Base-by-base conservation (phyloP, 2,797 vertebrate species). In the Sebastes vulpes region DNA sequence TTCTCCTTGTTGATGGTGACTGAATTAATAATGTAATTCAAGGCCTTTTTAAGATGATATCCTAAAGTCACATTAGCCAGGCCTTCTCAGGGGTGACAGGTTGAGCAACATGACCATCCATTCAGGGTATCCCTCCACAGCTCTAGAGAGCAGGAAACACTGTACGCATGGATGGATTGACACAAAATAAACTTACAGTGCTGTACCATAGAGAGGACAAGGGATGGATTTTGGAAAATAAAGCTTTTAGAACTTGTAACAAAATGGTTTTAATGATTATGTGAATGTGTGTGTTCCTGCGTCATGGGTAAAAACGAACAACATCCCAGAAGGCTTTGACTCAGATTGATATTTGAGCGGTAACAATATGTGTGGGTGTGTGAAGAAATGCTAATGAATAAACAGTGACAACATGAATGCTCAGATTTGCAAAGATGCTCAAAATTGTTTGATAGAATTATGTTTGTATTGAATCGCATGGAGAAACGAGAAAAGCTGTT, bases 241-340 rank as follows among this genome's bases (percentile, higher is more conserved):
- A 95, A 92, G 93, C 89, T 94, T 94, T 94, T 94, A 93, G 93
- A 95, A 95, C 87, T 94, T 93, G 82, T 91, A 84, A 89, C n/a
- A 65, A 71, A 72, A 65, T 12, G 35, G 5, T 70, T 72, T 73
- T 67, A 66, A 52, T 85, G 18, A 20, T 57, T 74, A 31, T 72
- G 0, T 73, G 64, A 26, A 3, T 78, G 28, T 59, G 25, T 50
- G 16, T 79, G 57, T 72, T 29, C 54, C 23, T 75, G 38, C 35
- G 2, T 68, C 48, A 38, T 2, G 31, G 66, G 48, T 68, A 26
- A 21, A 88, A 75, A 14, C 2, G n/a, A 70, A 61, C 60, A 80
- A 32, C 73, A 25, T 64, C 69, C 26, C 70, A 78, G 59, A 75
- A 71, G 79, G 65, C 20, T 58, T 57, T 53, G 48, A 61, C 58